phyloP scores from a whole-genome alignment of 2,888 invertebrate genomes.

The Invenusta paracnida region DNA sequence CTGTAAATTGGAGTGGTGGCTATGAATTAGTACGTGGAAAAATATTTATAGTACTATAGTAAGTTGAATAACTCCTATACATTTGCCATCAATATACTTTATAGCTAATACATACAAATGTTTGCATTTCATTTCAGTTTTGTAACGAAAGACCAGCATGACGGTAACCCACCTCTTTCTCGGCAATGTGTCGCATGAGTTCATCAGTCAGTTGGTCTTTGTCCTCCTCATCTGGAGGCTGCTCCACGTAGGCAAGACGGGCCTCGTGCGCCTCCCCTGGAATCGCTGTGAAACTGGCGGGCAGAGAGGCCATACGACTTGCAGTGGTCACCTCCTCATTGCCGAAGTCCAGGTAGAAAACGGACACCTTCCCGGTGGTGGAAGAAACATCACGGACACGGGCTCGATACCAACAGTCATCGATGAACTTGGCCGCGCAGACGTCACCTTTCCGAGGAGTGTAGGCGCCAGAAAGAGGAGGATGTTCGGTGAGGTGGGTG shows the following conservation, averaged over 20 bases:
- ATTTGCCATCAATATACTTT: too few species aligned
- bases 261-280: background rate
- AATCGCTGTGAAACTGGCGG: background rate
- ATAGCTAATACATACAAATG: too few species aligned
- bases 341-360: constrained; percentile 36
- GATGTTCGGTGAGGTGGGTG: constrained; percentile 73
- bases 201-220: background rate
- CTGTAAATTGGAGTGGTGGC: background rate
- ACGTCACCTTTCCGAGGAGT: constrained; percentile 75
- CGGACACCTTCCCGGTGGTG: background rate
- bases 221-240: constrained; percentile 23
- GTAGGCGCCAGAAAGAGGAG: constrained; percentile 80
- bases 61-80: too few species aligned
- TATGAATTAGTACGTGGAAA: background rate
- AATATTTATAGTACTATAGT: too few species aligned
- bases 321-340: constrained; percentile 27
- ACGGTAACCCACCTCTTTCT: constrained; percentile 31
- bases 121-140: too few species aligned
- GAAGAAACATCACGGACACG: constrained; percentile 23
- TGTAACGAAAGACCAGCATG: too few species aligned
- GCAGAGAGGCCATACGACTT: constrained; percentile 16
- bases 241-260: background rate
- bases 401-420: constrained; percentile 73
- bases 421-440: constrained; percentile 83
- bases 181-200: constrained; percentile 4